Base-by-base conservation (phyloP, 2,888 invertebrate genomes). In the Steromphala cineraria region DNA sequence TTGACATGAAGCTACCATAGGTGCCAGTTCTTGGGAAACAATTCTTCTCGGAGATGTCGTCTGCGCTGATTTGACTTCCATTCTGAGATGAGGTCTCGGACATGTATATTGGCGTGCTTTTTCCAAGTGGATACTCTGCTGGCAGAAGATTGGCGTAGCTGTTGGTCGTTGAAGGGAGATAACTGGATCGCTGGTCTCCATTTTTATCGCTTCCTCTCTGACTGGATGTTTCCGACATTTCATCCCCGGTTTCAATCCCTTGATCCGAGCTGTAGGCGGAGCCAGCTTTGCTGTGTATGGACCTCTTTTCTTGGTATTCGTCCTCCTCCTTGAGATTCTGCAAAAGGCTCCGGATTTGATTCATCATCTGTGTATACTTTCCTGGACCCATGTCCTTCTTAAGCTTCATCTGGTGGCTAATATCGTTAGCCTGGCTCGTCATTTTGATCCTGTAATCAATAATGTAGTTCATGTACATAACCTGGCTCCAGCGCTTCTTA, bases 401-500 rank as follows among this genome's bases (percentile, higher is more conserved):
- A 36, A 71, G 71, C 75, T 75, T 75, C 40, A 71, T 71, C 19
- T 71, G 71, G 36, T 71, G 71, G 15, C 24, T 5, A 2, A 71
- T 71, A 1, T 53, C 76, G 52, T 17, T 36, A n/a, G 31, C 55
- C 1, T 28, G 46, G 13, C 19, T 62, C 21, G 71, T 78, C 4
- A 81, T 31, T 7, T 81, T 77, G 21, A 78, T 82, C 24, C 87
- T 67, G 80, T 85, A 88, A 53, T 87, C 82, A 7, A 90, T 78
- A 7, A 90, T 84, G 56, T 89, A 90, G 40, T 88, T 84, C 85
- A 90, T 86, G 75, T 90, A 90, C 89, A 90, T 89, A 1, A 88
- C 87, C 81, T 91, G 91, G 75, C 90, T 90, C 91, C 91, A 91
- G 10, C 91, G 78, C 79, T 91, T 91, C 79, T 90, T 91, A 0